Conservation (phyloP, 2,888 invertebrate genomes). For the Dolichopus griseipennis region DNA sequence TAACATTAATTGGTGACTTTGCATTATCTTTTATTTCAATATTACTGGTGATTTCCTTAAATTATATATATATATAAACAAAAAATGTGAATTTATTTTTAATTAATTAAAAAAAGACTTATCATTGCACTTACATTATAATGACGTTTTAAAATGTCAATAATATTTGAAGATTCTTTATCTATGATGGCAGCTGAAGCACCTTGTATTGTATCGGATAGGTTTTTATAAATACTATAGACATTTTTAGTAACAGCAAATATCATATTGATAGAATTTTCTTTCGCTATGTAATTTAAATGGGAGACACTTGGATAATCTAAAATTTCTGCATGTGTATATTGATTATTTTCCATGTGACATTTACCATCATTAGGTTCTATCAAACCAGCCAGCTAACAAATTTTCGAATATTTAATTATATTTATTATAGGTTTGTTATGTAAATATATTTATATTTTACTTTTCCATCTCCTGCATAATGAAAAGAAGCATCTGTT, state of each 20-base stretch:
- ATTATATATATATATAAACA: too few relatives aligned
- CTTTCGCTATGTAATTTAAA: constrained; percentile 52
- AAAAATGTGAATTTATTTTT: too few relatives aligned
- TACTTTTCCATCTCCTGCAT: constrained; percentile 51
- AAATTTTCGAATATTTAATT: background rate
- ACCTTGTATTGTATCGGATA: constrained; percentile 56
- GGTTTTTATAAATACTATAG: constrained; percentile 44
- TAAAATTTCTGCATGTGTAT: constrained; percentile 47
- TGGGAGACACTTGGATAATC: constrained; percentile 75
- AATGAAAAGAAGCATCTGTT: constrained; percentile 63
- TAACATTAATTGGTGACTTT: constrained; percentile 65
- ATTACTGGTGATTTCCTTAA: constrained; percentile 78
- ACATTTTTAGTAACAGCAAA: constrained; percentile 55
- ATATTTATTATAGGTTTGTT: background rate
- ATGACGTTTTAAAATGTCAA: constrained; percentile 57
- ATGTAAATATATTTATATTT: too few relatives aligned
- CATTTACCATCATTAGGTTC: constrained; percentile 65
- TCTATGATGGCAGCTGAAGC: constrained; percentile 56
- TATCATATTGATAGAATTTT: constrained; percentile 67
- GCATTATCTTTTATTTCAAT: constrained; percentile 80
- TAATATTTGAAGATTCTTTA: constrained; percentile 56
- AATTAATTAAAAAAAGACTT: background rate
- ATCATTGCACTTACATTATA: constrained; percentile 49
- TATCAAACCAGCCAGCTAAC: constrained; percentile 49
- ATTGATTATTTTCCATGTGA: constrained; percentile 49